phyloP scores from a whole-genome alignment of 1,140 invertebrate species.

The Drosophila willistoni region DNA sequence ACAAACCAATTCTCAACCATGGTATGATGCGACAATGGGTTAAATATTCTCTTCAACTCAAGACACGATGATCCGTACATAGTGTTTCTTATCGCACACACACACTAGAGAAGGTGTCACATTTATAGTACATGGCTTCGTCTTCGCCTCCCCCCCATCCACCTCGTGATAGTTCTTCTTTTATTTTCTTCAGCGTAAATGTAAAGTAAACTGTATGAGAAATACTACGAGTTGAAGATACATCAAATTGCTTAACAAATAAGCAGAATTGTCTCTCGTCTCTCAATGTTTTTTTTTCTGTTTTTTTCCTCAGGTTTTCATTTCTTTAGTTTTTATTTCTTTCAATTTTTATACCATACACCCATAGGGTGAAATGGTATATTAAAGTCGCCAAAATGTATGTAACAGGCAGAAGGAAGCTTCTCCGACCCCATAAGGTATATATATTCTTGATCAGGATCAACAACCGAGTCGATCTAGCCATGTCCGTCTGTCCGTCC shows the following conservation, averaged over 20 bases:
- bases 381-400: too few species aligned
- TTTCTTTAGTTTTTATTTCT: slow-evolving; percentile 17
- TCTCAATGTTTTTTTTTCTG: slow-evolving; percentile 36
- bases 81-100: slow-evolving; percentile 50
- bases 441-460: too few species aligned
- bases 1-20: background rate
- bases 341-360: too few species aligned
- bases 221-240: slow-evolving; percentile 34
- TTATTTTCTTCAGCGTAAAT: slow-evolving; percentile 45
- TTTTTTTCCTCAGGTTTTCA: slow-evolving; percentile 41
- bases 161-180: background rate
- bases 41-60: slow-evolving; percentile 42
- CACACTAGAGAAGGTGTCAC: slow-evolving; percentile 35
- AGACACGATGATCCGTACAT: slow-evolving; percentile 19
- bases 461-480: too few species aligned
- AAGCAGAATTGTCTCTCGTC: slow-evolving; percentile 24
- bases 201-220: slow-evolving; percentile 64
- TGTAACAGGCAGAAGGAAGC: too few species aligned
- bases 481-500: too few species aligned
- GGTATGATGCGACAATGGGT: slow-evolving; percentile 53
- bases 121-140: slow-evolving; percentile 30
- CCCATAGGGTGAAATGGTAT: too few species aligned
- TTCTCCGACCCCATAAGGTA: too few species aligned
- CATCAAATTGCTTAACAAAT: slow-evolving; percentile 22
- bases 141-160: background rate